A percentile compares a stretch with the other conserved stretches of the same genome.
Evolutionary conservation across 2,113 vertebrate species (phyloP).

Genomic region (Tragelaphus buxtoni): DNA sequence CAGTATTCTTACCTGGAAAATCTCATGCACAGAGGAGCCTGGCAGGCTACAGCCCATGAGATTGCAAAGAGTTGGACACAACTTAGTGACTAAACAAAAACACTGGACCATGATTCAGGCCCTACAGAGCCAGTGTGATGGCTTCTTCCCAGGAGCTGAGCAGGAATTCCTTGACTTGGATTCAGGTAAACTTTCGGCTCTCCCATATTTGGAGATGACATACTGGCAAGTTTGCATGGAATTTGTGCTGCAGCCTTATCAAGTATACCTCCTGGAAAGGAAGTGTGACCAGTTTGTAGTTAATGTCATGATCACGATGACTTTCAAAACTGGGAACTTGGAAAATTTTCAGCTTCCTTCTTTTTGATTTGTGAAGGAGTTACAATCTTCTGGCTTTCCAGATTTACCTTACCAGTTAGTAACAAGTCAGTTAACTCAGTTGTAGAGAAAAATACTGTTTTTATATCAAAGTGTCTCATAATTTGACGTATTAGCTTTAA

Average conservation of each 20-base stretch:
- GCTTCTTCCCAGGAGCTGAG: not conserved
- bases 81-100: not conserved
- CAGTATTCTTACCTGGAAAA: not conserved
- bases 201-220: not conserved
- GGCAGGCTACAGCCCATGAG: not conserved
- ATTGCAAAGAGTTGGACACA: not conserved
- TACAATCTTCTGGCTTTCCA: not conserved
- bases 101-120: not conserved
- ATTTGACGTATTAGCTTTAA: constrained; percentile 47
- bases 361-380: constrained; percentile 40
- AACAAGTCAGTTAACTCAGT: not conserved
- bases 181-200: not conserved
- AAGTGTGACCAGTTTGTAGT: not conserved
- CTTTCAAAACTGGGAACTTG: not conserved
- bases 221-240: not conserved
- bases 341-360: not conserved
- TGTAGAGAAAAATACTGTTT: not conserved
- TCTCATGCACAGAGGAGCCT: not conserved
- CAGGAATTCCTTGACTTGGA: not conserved
- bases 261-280: not conserved
- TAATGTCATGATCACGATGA: not conserved
- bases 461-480: not conserved
- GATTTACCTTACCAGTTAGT: not conserved
- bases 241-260: not conserved
- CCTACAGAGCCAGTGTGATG: not conserved